Conservation (phyloP, 2,888 invertebrate genomes). For the Campoplex capitator region DNA sequence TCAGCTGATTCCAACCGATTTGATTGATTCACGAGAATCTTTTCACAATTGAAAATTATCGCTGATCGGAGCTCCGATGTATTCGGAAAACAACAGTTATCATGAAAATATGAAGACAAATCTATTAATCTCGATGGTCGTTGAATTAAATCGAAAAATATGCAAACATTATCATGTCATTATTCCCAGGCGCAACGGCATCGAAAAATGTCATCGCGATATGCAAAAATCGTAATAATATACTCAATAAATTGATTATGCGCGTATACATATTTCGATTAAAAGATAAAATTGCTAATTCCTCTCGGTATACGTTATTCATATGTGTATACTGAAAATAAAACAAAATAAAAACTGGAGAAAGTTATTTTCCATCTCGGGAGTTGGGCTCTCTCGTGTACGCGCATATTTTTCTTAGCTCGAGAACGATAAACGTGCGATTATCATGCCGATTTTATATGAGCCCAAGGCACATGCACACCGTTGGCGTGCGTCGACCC, state of each 20-base stretch:
- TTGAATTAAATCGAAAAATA: not conserved
- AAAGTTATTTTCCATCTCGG: not conserved
- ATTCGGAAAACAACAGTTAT: too few species aligned
- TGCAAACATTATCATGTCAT: not conserved
- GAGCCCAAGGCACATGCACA: conserved; percentile 14
- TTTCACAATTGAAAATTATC: too few species aligned
- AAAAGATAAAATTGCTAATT: conserved; percentile 10
- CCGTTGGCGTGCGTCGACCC: conserved; percentile 57
- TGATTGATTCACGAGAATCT: not conserved
- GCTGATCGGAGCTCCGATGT: too few species aligned
- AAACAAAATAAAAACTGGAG: not conserved
- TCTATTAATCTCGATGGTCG: too few species aligned
- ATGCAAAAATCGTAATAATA: conserved; percentile 9
- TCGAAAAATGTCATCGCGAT: not conserved
- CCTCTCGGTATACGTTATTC: not conserved
- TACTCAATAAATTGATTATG: not conserved
- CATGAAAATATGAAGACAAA: too few species aligned
- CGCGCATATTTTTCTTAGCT: conserved; percentile 45
- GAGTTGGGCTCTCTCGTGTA: conserved; percentile 10
- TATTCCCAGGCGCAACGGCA: not conserved
- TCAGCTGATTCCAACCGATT: not conserved
- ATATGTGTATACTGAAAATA: not conserved
- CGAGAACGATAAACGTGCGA: conserved; percentile 54
- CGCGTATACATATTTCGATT: not conserved
- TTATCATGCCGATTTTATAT: conserved; percentile 49